Evolutionary conservation across 2,113 vertebrate genomes (phyloP), one percentile per base, ranked within the genome.

Genomic region (Natator depressus): DNA sequence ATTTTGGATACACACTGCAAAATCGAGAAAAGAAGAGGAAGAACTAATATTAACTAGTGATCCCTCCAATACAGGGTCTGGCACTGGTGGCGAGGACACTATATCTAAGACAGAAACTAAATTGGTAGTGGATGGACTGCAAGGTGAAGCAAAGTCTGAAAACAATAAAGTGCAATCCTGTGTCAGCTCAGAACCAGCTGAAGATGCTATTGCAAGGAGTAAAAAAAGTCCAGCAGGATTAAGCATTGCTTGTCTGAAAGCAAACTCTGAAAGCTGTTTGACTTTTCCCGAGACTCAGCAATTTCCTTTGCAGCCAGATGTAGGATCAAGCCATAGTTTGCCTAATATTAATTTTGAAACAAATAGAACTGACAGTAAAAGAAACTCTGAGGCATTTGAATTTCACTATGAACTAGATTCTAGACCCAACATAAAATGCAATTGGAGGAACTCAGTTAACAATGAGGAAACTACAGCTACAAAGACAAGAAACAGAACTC

Each of bases 231-330:
- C 82, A 76, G 81, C 55, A n/a, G 27, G 72, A 78, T 93, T 90
- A 59, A 84, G 1, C 4, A 29, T 88, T 95, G 62, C 86, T 54
- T 85, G 54, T 84, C 94, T 94, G n/a, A 98, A 97, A 90, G 96
- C 97, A 90, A 98, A 96, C 87, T 97, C 97, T 88, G 93, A 98
- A 95, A 87, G 92, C 85, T 91, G 47, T 94, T 93, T 98, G 95
- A 51, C 88, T 47, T 90, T 92, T 84, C 88, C 95, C 29, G 19
- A 35, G 10, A 31, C 50, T 31, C 82, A 87, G 78, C 93, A 88
- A 3, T 90, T 89, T 62, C 79, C 95, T 81, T 85, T 90, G 62
- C 5, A 0, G 87, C 69, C 96, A 93, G 89, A 91, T 94, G 85
- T 80, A 94, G 94, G 89, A 78, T 75, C 89, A 84, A 95, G 96